Conservation (phyloP, 2,113 vertebrate species). For the Choloepus hoffmanni region DNA sequence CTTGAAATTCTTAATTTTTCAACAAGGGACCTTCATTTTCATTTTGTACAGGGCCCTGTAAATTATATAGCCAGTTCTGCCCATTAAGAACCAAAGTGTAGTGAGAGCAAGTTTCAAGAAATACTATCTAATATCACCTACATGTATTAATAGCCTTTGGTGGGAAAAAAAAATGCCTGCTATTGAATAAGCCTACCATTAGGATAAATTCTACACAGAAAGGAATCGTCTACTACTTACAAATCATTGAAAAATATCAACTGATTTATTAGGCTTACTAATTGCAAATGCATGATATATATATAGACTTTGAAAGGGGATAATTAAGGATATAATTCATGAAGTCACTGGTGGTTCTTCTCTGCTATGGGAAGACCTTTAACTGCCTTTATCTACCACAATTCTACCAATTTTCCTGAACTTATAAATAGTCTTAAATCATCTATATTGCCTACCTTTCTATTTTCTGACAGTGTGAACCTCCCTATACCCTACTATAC, state of each 20-base stretch:
- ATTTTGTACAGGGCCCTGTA: background rate
- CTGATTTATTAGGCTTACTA: background rate
- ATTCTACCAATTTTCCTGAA: background rate
- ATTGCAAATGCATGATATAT: background rate
- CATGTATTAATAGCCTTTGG: background rate
- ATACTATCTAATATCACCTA: background rate
- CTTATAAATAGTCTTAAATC: background rate
- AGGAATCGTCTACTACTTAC: background rate
- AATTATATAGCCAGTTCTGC: background rate
- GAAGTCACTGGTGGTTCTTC: background rate
- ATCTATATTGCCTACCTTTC: background rate
- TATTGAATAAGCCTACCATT: background rate
- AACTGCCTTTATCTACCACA: background rate
- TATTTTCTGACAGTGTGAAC: background rate
- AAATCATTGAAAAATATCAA: background rate
- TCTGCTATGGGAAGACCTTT: background rate
- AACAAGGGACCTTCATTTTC: background rate
- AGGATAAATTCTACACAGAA: background rate
- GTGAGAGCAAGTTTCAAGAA: background rate
- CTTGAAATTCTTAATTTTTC: background rate
- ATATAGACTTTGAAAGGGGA: background rate
- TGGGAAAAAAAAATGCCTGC: background rate
- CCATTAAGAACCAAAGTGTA: background rate
- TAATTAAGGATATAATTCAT: background rate
- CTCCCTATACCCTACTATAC: background rate